These are phyloP conservation scores for Conger conger DNA, from an alignment of 2,113 vertebrate species.

Conservation along the genomic window DNA sequence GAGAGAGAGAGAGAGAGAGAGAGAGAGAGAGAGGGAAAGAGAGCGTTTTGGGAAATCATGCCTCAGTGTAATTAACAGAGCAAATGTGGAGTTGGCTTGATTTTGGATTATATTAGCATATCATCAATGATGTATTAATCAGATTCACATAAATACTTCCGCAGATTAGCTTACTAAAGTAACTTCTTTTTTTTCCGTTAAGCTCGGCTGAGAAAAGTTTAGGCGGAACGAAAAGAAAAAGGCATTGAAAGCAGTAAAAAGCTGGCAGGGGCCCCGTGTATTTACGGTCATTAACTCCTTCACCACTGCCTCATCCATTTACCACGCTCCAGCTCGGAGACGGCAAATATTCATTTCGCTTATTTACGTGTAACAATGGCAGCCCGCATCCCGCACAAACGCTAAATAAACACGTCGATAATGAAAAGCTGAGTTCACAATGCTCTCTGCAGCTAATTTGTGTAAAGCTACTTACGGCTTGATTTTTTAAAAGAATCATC, in stretches of 20 bases:
- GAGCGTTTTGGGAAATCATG: slow-evolving; percentile 62
- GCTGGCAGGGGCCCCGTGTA: slow-evolving; percentile 46
- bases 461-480: slow-evolving; percentile 73
- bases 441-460: slow-evolving; percentile 62
- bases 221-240: slow-evolving; percentile 34
- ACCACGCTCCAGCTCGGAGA: slow-evolving; percentile 45
- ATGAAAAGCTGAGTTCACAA: slow-evolving; percentile 67
- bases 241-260: slow-evolving; percentile 40
- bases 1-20: no score
- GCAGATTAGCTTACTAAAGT: slow-evolving; percentile 58
- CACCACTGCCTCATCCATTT: slow-evolving; percentile 57
- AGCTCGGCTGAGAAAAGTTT: slow-evolving; percentile 35
- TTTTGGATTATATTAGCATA: slow-evolving; percentile 70
- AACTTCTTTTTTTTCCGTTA: slow-evolving; percentile 25
- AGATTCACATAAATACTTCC: slow-evolving; percentile 64
- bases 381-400: slow-evolving; percentile 51
- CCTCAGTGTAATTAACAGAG: slow-evolving; percentile 68
- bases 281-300: slow-evolving; percentile 64
- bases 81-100: slow-evolving; percentile 64
- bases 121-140: slow-evolving; percentile 71
- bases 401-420: slow-evolving; percentile 62
- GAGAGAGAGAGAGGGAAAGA: no score
- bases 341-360: slow-evolving; percentile 60
- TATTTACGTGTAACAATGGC: slow-evolving; percentile 64
- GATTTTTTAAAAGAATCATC: slow-evolving; percentile 61